Percentiles rank a stretch among this genome's conserved stretches.
These are phyloP conservation scores for Scaptomyza polygonia DNA, from an alignment of 2,888 invertebrate species.

Conservation along the genomic window DNA sequence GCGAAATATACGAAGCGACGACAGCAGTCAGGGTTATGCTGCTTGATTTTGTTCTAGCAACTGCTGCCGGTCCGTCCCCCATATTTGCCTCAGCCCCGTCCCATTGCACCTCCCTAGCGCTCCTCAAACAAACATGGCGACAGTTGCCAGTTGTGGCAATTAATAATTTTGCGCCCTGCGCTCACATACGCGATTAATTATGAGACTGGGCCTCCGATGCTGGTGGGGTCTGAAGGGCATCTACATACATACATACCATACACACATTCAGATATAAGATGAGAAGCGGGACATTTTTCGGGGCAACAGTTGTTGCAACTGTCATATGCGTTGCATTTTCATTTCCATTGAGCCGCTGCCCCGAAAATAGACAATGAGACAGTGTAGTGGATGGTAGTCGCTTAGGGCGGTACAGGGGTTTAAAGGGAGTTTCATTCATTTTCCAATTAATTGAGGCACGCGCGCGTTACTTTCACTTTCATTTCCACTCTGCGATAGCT, in stretches of 20 bases:
- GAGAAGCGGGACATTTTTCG: neutral
- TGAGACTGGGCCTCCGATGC: constrained; percentile 38
- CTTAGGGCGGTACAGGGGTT: neutral
- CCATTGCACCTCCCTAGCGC: neutral
- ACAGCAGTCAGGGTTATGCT: constrained; percentile 64
- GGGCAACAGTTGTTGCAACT: constrained; percentile 54
- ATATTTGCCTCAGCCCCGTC: neutral
- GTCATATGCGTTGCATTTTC: constrained; percentile 72
- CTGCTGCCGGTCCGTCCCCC: neutral
- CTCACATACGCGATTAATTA: constrained; percentile 83
- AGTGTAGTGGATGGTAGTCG: neutral
- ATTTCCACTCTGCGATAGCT: constrained; percentile 24
- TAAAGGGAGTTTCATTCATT: constrained; percentile 75
- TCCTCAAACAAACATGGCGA: constrained; percentile 30
- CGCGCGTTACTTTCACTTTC: constrained; percentile 75
- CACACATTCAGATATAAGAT: neutral
- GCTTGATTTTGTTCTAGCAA: constrained; percentile 12
- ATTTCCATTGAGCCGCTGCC: constrained; percentile 66
- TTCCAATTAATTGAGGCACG: constrained; percentile 81
- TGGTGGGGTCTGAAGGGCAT: neutral
- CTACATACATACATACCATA: constrained; percentile 1
- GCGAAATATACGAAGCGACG: constrained; percentile 67
- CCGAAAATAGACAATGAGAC: constrained; percentile 73
- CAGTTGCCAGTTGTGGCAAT: constrained; percentile 82
- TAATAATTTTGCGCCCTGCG: constrained; percentile 81